phyloP scores from a whole-genome alignment of 2,113 vertebrate species.

The Nestor notabilis region DNA sequence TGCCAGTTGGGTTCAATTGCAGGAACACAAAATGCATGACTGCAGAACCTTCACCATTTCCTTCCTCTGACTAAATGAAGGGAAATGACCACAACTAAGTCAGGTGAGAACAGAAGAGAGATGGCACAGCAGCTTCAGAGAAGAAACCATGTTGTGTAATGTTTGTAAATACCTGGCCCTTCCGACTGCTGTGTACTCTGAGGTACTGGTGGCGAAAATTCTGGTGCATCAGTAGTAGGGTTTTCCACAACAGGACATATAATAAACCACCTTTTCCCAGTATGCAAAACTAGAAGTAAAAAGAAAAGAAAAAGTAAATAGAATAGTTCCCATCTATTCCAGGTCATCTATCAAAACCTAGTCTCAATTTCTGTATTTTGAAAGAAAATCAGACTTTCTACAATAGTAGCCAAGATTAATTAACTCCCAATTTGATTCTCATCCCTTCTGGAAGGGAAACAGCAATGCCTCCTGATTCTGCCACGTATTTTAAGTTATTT shows the following conservation, averaged over 20 bases:
- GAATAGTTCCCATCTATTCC: background rate
- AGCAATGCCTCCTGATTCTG: background rate
- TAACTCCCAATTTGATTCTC: background rate
- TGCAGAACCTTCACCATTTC: background rate
- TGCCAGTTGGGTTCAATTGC: background rate
- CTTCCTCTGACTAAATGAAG: background rate
- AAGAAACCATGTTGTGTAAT: background rate
- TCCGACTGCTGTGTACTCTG: conserved; percentile 72
- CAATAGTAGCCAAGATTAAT: background rate
- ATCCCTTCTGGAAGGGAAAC: background rate
- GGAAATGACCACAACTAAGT: background rate
- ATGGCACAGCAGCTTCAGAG: background rate
- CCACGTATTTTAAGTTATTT: background rate
- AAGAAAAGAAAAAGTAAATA: background rate
- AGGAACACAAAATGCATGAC: background rate
- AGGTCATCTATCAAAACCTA: background rate
- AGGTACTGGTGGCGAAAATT: conserved; percentile 75
- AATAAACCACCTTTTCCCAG: conserved; percentile 97
- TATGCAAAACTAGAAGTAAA: conserved; percentile 86
- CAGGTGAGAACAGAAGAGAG: background rate
- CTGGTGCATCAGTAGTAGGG: conserved; percentile 73
- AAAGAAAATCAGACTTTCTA: background rate
- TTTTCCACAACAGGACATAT: conserved; percentile 96
- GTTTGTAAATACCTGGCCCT: conserved; percentile 80
- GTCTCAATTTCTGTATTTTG: background rate